Conservation (phyloP, 2,113 vertebrate species). For the Podilymbus podiceps region DNA sequence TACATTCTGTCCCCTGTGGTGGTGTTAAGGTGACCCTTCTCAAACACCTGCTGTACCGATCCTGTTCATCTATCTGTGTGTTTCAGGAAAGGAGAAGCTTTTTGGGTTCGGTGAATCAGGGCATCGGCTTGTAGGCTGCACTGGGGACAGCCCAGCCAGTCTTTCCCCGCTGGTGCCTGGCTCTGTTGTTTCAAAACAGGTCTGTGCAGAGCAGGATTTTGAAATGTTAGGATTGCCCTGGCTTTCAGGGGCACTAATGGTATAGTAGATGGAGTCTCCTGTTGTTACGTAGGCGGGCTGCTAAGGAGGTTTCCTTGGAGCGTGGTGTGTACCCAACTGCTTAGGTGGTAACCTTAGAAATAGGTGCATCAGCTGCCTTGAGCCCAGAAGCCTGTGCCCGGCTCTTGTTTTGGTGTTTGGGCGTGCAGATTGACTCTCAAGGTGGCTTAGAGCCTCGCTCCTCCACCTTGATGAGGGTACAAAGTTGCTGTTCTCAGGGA, state of each 20-base stretch:
- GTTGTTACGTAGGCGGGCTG: neutral
- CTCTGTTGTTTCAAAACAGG: neutral
- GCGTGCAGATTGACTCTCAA: neutral
- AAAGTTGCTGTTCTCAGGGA: neutral
- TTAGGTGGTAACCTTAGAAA: neutral
- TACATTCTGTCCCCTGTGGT: neutral
- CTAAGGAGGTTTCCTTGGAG: neutral
- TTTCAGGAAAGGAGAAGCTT: neutral
- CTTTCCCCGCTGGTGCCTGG: neutral
- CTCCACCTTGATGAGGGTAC: neutral
- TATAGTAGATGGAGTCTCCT: neutral
- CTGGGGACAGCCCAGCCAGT: neutral
- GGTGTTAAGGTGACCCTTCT: conserved; percentile 14
- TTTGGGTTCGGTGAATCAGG: neutral
- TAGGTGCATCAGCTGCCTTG: neutral
- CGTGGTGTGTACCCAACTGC: neutral
- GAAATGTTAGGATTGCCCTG: neutral
- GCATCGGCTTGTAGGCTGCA: neutral
- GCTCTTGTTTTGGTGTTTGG: neutral
- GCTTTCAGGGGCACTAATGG: neutral
- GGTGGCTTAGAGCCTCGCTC: neutral
- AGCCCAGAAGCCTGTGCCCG: neutral
- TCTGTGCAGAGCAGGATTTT: neutral
- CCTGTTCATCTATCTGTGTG: neutral
- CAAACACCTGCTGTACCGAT: neutral